phyloP scores from a whole-genome alignment of 2,888 invertebrate species.

The Plebejus melissa region DNA sequence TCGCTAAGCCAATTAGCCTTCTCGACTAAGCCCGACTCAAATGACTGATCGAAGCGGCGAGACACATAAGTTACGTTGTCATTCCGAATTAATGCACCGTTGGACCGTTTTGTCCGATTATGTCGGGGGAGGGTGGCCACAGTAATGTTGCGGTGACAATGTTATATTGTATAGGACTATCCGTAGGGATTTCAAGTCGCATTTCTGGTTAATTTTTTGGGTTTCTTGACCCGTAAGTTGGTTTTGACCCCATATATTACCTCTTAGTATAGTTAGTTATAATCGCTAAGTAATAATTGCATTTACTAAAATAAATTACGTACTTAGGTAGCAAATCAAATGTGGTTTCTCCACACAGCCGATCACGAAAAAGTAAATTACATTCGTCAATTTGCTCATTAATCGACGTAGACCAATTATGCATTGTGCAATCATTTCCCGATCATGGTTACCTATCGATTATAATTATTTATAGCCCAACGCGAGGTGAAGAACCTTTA shows the following conservation, averaged over 20 bases:
- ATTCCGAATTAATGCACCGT: conserved; percentile 47
- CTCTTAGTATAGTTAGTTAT: no score
- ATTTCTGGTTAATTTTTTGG: not conserved
- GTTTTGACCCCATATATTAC: not conserved
- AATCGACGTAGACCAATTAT: no score
- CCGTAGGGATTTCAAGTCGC: not conserved
- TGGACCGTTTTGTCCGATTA: conserved; percentile 36
- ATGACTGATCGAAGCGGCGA: conserved; percentile 63
- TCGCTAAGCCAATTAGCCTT: conserved; percentile 33
- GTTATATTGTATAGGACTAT: conserved; percentile 35
- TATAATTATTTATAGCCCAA: no score
- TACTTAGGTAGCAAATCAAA: no score
- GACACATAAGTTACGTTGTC: conserved; percentile 61
- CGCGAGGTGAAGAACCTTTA: no score
- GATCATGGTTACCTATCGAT: no score
- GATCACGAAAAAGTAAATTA: no score
- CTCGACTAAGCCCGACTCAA: conserved; percentile 29
- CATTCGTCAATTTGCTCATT: no score
- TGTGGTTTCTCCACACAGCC: no score
- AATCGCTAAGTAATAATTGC: no score
- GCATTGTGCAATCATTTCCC: no score
- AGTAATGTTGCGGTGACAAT: conserved; percentile 47
- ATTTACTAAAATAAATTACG: no score
- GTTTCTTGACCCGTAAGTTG: not conserved
- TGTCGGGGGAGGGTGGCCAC: conserved; percentile 48